Conservation (phyloP, 2,888 invertebrate species). For the Lasius fuliginosus region DNA sequence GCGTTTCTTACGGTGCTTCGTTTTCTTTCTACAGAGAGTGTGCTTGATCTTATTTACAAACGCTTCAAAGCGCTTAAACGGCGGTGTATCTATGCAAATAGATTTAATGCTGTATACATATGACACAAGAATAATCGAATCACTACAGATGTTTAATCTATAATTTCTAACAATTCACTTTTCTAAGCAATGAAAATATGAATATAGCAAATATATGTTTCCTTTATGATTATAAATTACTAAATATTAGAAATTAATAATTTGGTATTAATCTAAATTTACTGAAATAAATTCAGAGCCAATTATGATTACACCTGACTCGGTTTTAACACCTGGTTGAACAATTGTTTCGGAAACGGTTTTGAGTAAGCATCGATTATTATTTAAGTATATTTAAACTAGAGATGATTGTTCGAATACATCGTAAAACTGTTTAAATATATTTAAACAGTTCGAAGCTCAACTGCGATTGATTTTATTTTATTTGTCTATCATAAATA, state of each 20-base stretch:
- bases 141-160: neutral
- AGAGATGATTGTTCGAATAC: neutral
- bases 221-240: neutral
- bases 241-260: neutral
- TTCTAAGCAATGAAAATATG: neutral
- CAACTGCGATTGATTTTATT: constrained; percentile 4
- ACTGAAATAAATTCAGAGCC: neutral
- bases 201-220: neutral
- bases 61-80: neutral
- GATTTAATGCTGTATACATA: constrained; percentile 13
- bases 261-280: neutral
- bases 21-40: neutral
- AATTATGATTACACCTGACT: neutral
- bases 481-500: constrained; percentile 30
- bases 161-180: neutral
- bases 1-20: neutral
- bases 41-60: constrained; percentile 32
- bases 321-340: neutral
- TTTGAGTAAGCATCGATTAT: neutral
- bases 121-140: neutral
- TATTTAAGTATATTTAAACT: constrained; percentile 23
- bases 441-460: constrained; percentile 4
- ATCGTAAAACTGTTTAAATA: constrained; percentile 3
- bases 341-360: neutral
- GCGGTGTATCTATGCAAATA: constrained; percentile 1